Conservation (phyloP, 1,140 invertebrate genomes). For the Danaus plexippus region DNA sequence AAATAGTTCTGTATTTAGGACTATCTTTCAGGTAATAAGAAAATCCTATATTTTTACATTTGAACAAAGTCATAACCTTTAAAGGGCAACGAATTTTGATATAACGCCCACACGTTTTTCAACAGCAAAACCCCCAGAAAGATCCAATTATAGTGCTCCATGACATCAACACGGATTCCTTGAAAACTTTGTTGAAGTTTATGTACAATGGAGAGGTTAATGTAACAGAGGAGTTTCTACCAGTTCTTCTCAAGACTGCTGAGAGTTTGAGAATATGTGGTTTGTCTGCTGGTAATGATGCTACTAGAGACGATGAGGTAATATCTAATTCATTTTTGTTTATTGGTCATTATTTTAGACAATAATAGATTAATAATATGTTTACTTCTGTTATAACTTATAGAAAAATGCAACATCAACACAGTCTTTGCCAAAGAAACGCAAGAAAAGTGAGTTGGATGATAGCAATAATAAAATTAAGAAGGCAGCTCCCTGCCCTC, state of each 20-base stretch:
- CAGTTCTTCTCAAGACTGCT: slow-evolving; percentile 75
- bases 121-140: slow-evolving; percentile 76
- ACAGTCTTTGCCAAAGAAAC: slow-evolving; percentile 45
- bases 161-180: slow-evolving; percentile 75
- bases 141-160: slow-evolving; percentile 80
- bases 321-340: slow-evolving; percentile 1
- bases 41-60: slow-evolving; percentile 4
- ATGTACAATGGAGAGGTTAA: slow-evolving; percentile 80
- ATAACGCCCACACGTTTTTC: slow-evolving; percentile 58
- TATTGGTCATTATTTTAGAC: not conserved
- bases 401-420: slow-evolving; percentile 39
- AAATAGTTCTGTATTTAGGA: slow-evolving; percentile 80
- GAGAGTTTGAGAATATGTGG: slow-evolving; percentile 77
- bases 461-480: slow-evolving; percentile 47
- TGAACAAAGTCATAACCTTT: slow-evolving; percentile 1
- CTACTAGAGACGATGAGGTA: slow-evolving; percentile 48
- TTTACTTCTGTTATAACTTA: slow-evolving; percentile 18
- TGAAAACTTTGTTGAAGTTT: slow-evolving; percentile 75
- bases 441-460: slow-evolving; percentile 54
- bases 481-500: slow-evolving; percentile 13
- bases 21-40: slow-evolving; percentile 75
- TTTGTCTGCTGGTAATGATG: slow-evolving; percentile 69
- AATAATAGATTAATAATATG: not conserved
- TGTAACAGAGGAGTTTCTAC: slow-evolving; percentile 77
- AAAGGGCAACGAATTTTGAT: slow-evolving; percentile 7